Evolutionary conservation across 1,140 invertebrate genomes (phyloP).

Genomic region (Sycophila sp.): DNA sequence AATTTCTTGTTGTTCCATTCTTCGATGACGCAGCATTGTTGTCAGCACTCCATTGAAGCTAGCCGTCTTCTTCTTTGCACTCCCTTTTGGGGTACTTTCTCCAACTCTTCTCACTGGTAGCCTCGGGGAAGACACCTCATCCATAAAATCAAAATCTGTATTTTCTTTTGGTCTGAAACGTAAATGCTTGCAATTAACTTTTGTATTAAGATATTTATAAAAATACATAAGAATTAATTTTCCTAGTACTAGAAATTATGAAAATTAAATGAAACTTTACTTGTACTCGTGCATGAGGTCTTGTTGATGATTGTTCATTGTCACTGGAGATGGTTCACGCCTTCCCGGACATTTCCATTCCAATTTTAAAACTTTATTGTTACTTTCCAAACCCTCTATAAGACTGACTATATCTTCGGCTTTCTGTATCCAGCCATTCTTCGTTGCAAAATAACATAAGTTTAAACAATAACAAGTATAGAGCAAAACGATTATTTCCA

Average conservation of each 20-base stretch:
- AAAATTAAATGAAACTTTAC: constrained; percentile 44
- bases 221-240: no score
- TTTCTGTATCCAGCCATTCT: constrained; percentile 60
- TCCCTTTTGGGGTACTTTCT: constrained; percentile 73
- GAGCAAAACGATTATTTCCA: neutral
- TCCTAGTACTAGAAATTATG: no score
- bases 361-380: constrained; percentile 65
- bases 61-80: constrained; percentile 80
- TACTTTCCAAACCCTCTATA: constrained; percentile 70
- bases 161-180: constrained; percentile 67
- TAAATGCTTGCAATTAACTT: neutral
- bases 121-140: constrained; percentile 75
- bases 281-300: constrained; percentile 59
- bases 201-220: constrained; percentile 1
- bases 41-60: constrained; percentile 79
- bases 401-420: constrained; percentile 67
- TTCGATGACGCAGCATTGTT: constrained; percentile 77
- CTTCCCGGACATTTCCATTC: constrained; percentile 75
- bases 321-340: constrained; percentile 68
- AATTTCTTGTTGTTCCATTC: constrained; percentile 70
- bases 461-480: no score
- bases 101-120: constrained; percentile 72
- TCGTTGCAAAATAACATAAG: neutral
- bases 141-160: constrained; percentile 81
- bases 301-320: constrained; percentile 56